Evolutionary conservation across 2,888 invertebrate genomes (phyloP), one percentile per base, ranked within the genome.

Genomic region (Petrophora chlorosata): DNA sequence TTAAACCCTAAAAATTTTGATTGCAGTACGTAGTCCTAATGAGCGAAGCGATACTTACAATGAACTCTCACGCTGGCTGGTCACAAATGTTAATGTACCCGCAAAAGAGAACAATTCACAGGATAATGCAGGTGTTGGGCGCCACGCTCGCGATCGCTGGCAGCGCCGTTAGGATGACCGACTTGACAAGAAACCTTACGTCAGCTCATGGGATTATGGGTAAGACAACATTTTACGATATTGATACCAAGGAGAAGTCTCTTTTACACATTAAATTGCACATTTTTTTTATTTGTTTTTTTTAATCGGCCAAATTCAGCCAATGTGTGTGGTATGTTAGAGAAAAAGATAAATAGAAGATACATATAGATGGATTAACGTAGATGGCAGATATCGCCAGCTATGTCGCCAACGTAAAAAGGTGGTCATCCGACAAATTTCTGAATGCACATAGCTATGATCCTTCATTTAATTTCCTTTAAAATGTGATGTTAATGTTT

Each of bases 11-110:
- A 1, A n/a, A 8, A 32, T 40, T 34, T 19, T 17, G 5, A 17
- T 80, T 79, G 28, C 73, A 86, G 85, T 85, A 85, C 30, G 55
- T 79, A 0, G 54, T 86, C 7, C 42, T 85, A 33, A 78, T 83
- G 76, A 70, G 72, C 13, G 78, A 81, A 69, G 79, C 79, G 0
- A 46, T 84, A 0, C 58, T 81, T 0, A 53, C 74, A 0, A 63
- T 78, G 17, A 82, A 68, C 23, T 72, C 76, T 0, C 55, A 75
- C 30, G 62, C 67, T 0, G 76, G 82, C 13, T 84, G 78, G 79
- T 56, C 76, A 0, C 56, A 58, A 15, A 55, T 61, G 1, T 59
- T 83, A 4, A 66, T 56, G 12, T 58, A 73, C 16, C 65, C 75
- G 0, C 53, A 76, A 1, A 81, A 79, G 55, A 77, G 55, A 38